Evolutionary conservation across 1,140 invertebrate genomes (phyloP), one percentile per base, ranked within the genome.

Genomic region (Macrobrachium rosenbergii): DNA sequence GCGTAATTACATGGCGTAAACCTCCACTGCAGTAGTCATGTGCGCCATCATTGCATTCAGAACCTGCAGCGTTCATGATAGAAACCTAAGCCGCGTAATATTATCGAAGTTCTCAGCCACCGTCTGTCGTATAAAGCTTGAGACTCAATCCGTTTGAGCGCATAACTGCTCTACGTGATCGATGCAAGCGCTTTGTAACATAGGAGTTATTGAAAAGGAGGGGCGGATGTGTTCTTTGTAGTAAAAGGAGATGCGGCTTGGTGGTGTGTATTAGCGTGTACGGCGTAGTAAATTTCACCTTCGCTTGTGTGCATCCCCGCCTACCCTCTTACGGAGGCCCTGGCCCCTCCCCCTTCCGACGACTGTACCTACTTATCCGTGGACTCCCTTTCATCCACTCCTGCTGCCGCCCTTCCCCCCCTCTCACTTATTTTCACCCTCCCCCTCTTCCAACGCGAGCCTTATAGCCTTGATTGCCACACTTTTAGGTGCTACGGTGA

Each of bases 201-300:
- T 75, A 16, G 5, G 72, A 28, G 23, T 16, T 14, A 75, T 8
- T 37, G 72, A 75, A 43, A 75, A 21, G 45, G 72, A 75, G 72
- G 2, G 72, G 2, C 23, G 45, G 72, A 75, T 23, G 45, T 19
- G 28, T 23, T 19, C 23, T 17, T 8, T 19, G 72, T 19, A 17
- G 17, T 23, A n/a, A 75, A 17, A 43, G 23, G n/a, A 23, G 28
- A 43, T 5, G n/a, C n/a, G 72, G 28, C 52, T 52, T 52, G 72
- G 45, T 3, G 72, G 17, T 75, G 17, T 23, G 16, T n/a, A 43
- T 67, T 67, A 28, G n/a, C 16, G 72, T 37, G 72, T 75, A 75
- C 45, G 72, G 28, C 72, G 72, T 75, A 75, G 72, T 75, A 75
- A 37, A 21, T 37, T 23, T 37, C 72, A 23, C 72, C 72, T 75